Evolutionary conservation across 2,113 vertebrate species (phyloP).

Genomic region (Athene cunicularia): DNA sequence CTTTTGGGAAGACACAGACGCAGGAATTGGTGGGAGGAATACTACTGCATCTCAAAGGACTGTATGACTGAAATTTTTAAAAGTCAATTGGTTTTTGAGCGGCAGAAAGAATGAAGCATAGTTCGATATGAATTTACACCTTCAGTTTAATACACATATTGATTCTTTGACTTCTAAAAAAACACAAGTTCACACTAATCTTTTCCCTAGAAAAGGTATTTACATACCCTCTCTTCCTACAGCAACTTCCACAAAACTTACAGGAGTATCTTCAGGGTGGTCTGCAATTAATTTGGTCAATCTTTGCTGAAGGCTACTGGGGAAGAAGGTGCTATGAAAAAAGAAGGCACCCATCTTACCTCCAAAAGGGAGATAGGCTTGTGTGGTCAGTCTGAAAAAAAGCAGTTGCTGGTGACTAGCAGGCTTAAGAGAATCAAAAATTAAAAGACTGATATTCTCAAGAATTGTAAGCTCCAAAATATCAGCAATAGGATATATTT

Average conservation of each 20-base stretch:
- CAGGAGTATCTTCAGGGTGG: not conserved
- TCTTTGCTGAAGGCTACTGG: not conserved
- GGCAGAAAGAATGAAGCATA: not conserved
- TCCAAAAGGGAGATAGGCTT: not conserved
- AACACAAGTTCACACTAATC: not conserved
- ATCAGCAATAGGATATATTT: not conserved
- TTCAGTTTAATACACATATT: not conserved
- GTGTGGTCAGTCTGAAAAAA: not conserved
- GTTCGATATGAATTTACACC: not conserved
- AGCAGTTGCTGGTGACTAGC: not conserved
- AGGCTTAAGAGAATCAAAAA: not conserved
- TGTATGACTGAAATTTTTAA: not conserved
- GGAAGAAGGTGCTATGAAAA: not conserved
- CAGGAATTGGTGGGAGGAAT: not conserved
- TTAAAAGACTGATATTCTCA: not conserved
- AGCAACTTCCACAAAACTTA: not conserved
- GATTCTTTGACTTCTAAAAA: not conserved
- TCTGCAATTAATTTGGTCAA: not conserved
- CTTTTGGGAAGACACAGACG: not conserved
- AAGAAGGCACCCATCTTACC: not conserved
- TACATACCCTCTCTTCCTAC: not conserved
- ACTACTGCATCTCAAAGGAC: not conserved
- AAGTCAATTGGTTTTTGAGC: not conserved
- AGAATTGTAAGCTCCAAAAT: not conserved
- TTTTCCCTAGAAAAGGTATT: not conserved